Percentiles rank a stretch among this genome's conserved stretches.
These are phyloP conservation scores for Leucophenga varia DNA, from an alignment of 1,140 invertebrate species.

Conservation along the genomic window DNA sequence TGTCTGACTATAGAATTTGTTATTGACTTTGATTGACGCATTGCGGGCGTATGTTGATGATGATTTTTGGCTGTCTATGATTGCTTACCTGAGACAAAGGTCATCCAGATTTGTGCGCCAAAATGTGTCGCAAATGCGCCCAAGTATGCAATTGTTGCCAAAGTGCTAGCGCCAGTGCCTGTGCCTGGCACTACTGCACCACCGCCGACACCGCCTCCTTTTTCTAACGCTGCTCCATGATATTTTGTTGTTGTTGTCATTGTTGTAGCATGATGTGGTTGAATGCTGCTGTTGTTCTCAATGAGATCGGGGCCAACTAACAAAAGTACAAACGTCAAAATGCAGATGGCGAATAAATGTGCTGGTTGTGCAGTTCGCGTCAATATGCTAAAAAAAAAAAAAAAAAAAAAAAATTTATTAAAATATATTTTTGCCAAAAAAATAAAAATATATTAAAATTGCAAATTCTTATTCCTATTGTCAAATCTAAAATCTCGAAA, in stretches of 20 bases:
- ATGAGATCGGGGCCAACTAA: constrained; percentile 60
- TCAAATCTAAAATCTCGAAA: too few relatives aligned
- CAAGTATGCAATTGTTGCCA: constrained; percentile 67
- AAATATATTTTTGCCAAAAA: too few relatives aligned
- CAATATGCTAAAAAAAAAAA: constrained; percentile 62
- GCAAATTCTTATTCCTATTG: too few relatives aligned
- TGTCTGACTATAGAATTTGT: background rate
- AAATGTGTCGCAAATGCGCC: constrained; percentile 74
- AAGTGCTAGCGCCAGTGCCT: constrained; percentile 18
- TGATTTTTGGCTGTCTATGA: constrained; percentile 6
- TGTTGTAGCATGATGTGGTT: constrained; percentile 2
- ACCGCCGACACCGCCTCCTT: background rate
- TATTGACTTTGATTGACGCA: too few relatives aligned
- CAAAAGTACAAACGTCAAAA: constrained; percentile 66
- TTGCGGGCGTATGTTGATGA: constrained; percentile 12
- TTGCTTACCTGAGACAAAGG: constrained; percentile 75
- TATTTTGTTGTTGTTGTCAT: constrained; percentile 9
- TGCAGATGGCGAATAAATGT: constrained; percentile 68
- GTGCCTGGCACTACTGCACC: background rate
- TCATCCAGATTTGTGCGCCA: constrained; percentile 87
- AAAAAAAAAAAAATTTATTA: constrained; percentile 8
- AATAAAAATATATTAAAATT: constrained; percentile 8
- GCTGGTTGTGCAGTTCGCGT: constrained; percentile 73
- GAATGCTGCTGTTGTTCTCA: constrained; percentile 24
- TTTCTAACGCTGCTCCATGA: too few relatives aligned